Evolutionary conservation across 2,797 vertebrate species (phyloP), one percentile per base, ranked within the genome.

Genomic region (Lacerta bilineata): DNA sequence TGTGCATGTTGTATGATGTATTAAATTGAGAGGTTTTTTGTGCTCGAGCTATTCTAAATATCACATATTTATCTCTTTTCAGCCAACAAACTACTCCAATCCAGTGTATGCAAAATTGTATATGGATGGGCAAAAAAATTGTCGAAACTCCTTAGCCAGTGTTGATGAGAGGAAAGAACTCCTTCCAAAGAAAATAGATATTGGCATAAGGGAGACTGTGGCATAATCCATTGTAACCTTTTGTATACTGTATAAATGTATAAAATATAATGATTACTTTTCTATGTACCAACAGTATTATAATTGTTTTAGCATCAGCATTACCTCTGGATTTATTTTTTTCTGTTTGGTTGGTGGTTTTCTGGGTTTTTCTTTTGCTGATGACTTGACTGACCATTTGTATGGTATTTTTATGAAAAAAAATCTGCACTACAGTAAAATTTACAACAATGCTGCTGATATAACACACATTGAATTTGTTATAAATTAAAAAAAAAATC

Each of bases 131-230:
- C 98, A 99, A 95, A 98, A 98, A 95, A 98, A 98, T 96, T 99
- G 99, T 98, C 98, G 98, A 97, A 99, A 99, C 96, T 98, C 99
- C 90, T 98, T 99, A 97, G 98, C 98, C 97, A 99, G 98, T 94
- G 98, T 98, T 89, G 98, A 99, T 88, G 99, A 99, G 97, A 98
- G 98, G 96, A 98, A 98, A 99, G 99, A 99, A 98, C 98, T 99
- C 96, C 99, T 99, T 98, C 99, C 99, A 99, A 99, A 99, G 98
- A 99, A 99, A 98, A 97, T 99, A 96, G 98, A 99, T 97, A 98
- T 98, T 96, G 98, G 98, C 96, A 99, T 99, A 98, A 98, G 98
- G 96, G 99, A 99, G 98, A 99, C 99, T 97, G 98, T 99, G 97
- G 98, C 99, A 98, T 99, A 98, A 98, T 98, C 97, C 97, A 97